Percentiles rank a stretch among this genome's conserved stretches.
Conservation (phyloP, 2,113 vertebrate species). For the Rhodinocichla rosea region DNA sequence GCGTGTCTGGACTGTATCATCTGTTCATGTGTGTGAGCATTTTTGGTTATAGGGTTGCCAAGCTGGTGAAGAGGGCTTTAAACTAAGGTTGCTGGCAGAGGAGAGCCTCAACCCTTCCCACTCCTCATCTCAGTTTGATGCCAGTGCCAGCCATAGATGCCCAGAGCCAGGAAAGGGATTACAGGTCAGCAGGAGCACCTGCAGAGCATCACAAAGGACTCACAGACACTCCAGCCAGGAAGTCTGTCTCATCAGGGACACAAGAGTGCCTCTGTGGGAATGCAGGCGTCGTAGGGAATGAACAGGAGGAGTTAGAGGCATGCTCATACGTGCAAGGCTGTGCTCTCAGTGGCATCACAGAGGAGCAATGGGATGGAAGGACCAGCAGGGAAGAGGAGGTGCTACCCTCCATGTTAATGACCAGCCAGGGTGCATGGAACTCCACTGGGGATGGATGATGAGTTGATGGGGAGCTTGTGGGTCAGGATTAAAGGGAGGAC, state of each 20-base stretch:
- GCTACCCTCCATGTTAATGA: neutral
- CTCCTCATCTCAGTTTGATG: neutral
- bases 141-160: neutral
- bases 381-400: neutral
- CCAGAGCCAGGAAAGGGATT: neutral
- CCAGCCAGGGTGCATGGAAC: too few relatives aligned
- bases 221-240: neutral
- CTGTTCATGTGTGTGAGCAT: neutral
- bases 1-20: neutral
- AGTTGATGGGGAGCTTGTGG: neutral
- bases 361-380: neutral
- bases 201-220: neutral
- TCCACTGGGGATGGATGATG: neutral
- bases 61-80: neutral
- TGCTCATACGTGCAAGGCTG: rapidly evolving
- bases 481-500: neutral
- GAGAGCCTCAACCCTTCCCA: neutral
- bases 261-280: neutral
- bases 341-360: neutral
- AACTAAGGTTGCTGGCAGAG: neutral
- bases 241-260: neutral
- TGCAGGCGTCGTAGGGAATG: rapidly evolving
- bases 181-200: neutral
- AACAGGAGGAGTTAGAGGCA: rapidly evolving
- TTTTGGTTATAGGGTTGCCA: neutral